These are phyloP conservation scores for Neopipo cinnamomea DNA, from an alignment of 2,113 vertebrate genomes.

Conservation along the genomic window DNA sequence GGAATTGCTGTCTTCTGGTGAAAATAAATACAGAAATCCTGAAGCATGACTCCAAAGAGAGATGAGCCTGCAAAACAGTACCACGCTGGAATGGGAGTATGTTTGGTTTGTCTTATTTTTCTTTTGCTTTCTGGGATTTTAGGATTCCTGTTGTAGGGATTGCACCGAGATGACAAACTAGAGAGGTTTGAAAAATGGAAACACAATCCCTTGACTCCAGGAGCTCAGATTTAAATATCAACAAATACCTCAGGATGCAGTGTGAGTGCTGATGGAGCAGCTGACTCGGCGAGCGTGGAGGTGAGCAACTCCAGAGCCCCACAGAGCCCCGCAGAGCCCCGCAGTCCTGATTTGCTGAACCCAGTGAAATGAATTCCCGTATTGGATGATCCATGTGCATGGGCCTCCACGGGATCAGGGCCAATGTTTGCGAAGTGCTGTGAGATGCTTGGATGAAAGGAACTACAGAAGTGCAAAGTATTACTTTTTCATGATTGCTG, in stretches of 20 bases:
- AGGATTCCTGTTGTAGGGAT: background rate
- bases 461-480: slow-evolving; percentile 9
- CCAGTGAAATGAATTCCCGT: background rate
- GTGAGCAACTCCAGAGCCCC: background rate
- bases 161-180: background rate
- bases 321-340: background rate
- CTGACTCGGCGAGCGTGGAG: background rate
- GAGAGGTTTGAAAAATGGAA: slow-evolving; percentile 2
- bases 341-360: background rate
- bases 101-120: slow-evolving; percentile 1
- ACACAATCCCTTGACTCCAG: background rate
- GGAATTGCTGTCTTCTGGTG: slow-evolving; percentile 18
- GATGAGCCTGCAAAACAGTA: background rate
- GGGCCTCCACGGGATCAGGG: background rate
- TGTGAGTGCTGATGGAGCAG: slow-evolving; percentile 6
- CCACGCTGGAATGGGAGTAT: background rate
- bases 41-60: slow-evolving; percentile 1
- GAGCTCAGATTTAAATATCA: slow-evolving; percentile 25
- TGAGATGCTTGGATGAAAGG: slow-evolving; percentile 22
- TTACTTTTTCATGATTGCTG: slow-evolving; percentile 54
- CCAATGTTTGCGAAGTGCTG: background rate
- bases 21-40: slow-evolving; percentile 43
- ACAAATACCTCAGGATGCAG: background rate
- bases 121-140: background rate
- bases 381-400: background rate